phyloP scores from a whole-genome alignment of 2,888 invertebrate genomes.

The Brachyptera putata region DNA sequence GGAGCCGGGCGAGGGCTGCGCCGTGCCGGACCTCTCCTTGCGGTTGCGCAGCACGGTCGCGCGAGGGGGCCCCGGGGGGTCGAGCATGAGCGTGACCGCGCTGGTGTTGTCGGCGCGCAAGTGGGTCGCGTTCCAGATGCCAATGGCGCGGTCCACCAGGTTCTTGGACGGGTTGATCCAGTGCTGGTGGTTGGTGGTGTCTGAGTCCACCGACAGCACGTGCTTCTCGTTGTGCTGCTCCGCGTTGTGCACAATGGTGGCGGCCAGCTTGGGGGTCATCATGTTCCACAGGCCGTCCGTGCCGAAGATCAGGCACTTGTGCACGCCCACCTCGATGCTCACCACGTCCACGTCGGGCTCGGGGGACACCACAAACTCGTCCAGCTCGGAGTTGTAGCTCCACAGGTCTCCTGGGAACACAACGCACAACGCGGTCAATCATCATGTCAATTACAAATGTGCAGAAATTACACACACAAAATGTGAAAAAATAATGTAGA shows the following conservation, averaged over 20 bases:
- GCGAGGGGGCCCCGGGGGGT: slow-evolving; percentile 79
- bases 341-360: slow-evolving; percentile 91
- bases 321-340: slow-evolving; percentile 68
- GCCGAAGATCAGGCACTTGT: slow-evolving; percentile 85
- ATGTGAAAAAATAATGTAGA: too few relatives aligned
- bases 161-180: slow-evolving; percentile 91
- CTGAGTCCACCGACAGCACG: slow-evolving; percentile 31
- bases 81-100: slow-evolving; percentile 86
- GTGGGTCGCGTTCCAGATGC: slow-evolving; percentile 77
- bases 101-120: slow-evolving; percentile 96
- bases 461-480: too few relatives aligned
- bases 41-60: slow-evolving; percentile 19
- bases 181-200: slow-evolving; percentile 12
- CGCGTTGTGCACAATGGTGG: slow-evolving; percentile 67
- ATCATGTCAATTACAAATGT: too few relatives aligned
- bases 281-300: slow-evolving; percentile 98
- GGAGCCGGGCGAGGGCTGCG: not conserved
- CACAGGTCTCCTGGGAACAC: slow-evolving; percentile 75
- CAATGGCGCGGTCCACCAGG: slow-evolving; percentile 76
- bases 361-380: slow-evolving; percentile 95
- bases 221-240: slow-evolving; percentile 73
- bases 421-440: too few relatives aligned
- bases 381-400: slow-evolving; percentile 89
- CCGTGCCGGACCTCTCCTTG: not conserved
- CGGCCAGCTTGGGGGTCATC: slow-evolving; percentile 77